A percentile compares a stretch with the other conserved stretches of the same genome.
Evolutionary conservation across 1,140 invertebrate species (phyloP).

Genomic region (Diabrotica undecimpunctata): DNA sequence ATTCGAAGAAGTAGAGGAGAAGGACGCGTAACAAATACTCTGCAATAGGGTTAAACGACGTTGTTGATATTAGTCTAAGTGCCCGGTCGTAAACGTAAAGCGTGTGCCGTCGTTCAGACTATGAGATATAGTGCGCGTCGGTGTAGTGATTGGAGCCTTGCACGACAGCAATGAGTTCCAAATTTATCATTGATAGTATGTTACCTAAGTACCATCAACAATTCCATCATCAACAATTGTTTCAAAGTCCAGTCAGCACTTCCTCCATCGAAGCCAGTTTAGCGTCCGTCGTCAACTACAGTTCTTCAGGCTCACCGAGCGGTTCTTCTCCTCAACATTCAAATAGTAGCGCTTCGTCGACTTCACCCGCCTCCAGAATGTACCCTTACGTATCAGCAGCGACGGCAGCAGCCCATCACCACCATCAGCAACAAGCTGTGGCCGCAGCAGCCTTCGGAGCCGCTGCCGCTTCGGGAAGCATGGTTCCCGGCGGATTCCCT

Average conservation of each 20-base stretch:
- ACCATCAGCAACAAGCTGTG: constrained; percentile 66
- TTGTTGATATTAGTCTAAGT: constrained; percentile 38
- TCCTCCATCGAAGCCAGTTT: constrained; percentile 52
- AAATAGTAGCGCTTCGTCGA: constrained; percentile 53
- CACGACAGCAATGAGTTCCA: constrained; percentile 78
- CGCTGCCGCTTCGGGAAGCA: constrained; percentile 58
- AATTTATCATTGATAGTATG: constrained; percentile 96
- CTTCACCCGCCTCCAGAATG: constrained; percentile 68
- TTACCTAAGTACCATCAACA: constrained; percentile 88
- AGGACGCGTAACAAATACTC: constrained; percentile 58
- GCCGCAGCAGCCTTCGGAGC: constrained; percentile 65
- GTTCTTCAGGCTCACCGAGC: constrained; percentile 46
- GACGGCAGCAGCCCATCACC: constrained; percentile 64
- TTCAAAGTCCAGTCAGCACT: constrained; percentile 51
- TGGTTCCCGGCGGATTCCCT: constrained; percentile 63
- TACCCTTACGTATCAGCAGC: constrained; percentile 67
- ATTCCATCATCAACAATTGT: constrained; percentile 67
- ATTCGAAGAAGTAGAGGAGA: constrained; percentile 64
- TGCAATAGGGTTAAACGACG: constrained; percentile 46
- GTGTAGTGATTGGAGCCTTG: constrained; percentile 40
- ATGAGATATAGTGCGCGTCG: constrained; percentile 43
- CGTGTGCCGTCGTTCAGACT: constrained; percentile 34
- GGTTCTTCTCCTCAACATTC: constrained; percentile 51
- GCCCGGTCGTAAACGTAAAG: constrained; percentile 41
- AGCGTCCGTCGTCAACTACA: constrained; percentile 50